Conservation (phyloP, 2,888 invertebrate species). For the Chorisops tibialis region DNA sequence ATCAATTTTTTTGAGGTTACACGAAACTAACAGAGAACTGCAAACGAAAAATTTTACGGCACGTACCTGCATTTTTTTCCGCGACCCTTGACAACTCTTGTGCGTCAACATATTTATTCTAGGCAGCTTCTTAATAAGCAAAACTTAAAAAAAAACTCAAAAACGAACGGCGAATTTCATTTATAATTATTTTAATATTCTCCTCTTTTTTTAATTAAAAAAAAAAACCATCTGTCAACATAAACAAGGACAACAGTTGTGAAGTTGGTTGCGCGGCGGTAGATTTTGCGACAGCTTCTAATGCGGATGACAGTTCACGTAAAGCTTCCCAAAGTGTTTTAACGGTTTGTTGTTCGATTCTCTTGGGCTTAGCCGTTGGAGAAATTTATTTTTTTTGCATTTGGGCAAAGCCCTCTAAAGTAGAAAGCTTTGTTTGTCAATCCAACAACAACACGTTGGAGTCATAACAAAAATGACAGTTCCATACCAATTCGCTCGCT, state of each 20-base stretch:
- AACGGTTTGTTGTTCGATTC: too few relatives aligned
- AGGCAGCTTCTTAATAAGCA: constrained; percentile 32
- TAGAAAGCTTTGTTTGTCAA: too few relatives aligned
- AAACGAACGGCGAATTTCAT: constrained; percentile 18
- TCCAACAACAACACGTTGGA: too few relatives aligned
- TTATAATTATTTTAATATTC: constrained; percentile 16
- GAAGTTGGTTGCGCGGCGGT: constrained; percentile 13
- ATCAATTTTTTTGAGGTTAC: constrained; percentile 8
- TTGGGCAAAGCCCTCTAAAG: too few relatives aligned
- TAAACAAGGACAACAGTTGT: constrained; percentile 35
- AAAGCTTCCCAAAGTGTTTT: too few relatives aligned
- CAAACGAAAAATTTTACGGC: neutral
- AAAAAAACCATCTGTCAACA: constrained; percentile 36
- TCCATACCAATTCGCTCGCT: too few relatives aligned
- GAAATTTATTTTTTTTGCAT: too few relatives aligned
- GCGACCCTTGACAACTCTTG: constrained; percentile 52
- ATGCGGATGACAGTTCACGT: too few relatives aligned
- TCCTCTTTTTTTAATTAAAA: constrained; percentile 19
- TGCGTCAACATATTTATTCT: constrained; percentile 51
- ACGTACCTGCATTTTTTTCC: constrained; percentile 57
- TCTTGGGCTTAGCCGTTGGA: too few relatives aligned
- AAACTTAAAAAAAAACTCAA: constrained; percentile 36
- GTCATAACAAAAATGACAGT: too few relatives aligned
- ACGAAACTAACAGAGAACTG: too few relatives aligned
- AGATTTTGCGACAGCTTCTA: too few relatives aligned